Evolutionary conservation across 2,888 invertebrate genomes (phyloP), one percentile per base, ranked within the genome.

Genomic region (Dryobotodes eremita): DNA sequence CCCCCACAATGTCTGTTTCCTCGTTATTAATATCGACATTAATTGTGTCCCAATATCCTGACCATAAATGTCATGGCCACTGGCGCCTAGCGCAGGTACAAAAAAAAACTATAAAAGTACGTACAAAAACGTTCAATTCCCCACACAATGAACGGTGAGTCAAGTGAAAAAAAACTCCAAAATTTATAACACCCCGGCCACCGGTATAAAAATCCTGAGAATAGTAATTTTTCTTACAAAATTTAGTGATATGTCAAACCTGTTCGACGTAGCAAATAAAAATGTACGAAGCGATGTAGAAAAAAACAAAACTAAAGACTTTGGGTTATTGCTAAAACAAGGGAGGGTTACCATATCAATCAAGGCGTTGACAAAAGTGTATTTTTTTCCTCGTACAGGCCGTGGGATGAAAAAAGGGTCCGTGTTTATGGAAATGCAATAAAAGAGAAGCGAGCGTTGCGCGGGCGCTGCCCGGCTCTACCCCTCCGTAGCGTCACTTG

Each of bases 211-310:
- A 95, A 94, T 94, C 92, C 93, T 91, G 92, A 90, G 95, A 96
- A 96, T 94, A 94, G 96, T 95, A 94, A 95, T 96, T 94, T 96
- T 96, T 96, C 95, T 96, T 95, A 94, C 94, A 93, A 95, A 96
- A 96, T 96, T 96, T 97, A 96, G 96, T 96, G 96, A 96, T 95
- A 96, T 96, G 96, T 96, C 96, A 96, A 96, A 95, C 94, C 92
- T 93, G 95, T 95, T 94, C 93, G 95, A 95, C 94, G 96, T 93
- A 92, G 92, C 94, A 96, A 96, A 96, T 96, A 96, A 96, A 97
- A 96, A 96, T 94, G 94, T 95, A 95, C 93, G 93, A 94, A 90
- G 87, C 90, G 90, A 90, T 90, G 91, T 90, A 86, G 90, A 92
- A 94, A 95, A 96, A 96, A 94, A 87, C 88, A 91, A 90, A 83